phyloP scores from a whole-genome alignment of 2,888 invertebrate genomes.

The Acrobasis suavella region DNA sequence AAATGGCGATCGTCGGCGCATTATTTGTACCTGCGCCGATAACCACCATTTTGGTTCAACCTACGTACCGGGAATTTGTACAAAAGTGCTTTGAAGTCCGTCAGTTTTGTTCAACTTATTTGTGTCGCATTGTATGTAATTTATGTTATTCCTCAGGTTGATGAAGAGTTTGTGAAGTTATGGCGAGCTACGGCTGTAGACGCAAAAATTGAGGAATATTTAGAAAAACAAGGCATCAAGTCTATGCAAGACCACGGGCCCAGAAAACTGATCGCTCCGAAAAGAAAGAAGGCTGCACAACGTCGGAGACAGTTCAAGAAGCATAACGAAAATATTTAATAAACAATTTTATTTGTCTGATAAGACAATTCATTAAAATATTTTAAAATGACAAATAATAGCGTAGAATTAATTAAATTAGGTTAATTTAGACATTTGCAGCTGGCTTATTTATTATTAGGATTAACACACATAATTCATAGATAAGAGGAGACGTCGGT shows the following conservation, averaged over 20 bases:
- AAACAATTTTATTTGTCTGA: too few species aligned
- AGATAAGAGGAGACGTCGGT: conserved; percentile 8
- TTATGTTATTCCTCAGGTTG: conserved; percentile 79
- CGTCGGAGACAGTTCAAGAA: conserved; percentile 93
- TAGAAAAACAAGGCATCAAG: conserved; percentile 97
- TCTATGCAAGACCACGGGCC: conserved; percentile 98
- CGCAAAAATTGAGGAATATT: conserved; percentile 98
- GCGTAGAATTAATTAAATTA: neutral
- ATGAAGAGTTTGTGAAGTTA: conserved; percentile 97
- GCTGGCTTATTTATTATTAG: neutral
- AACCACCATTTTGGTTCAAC: too few species aligned
- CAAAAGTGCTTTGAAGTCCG: too few species aligned
- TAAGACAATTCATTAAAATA: too few species aligned
- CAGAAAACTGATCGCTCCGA: conserved; percentile 89
- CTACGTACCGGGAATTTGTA: too few species aligned
- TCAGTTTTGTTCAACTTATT: too few species aligned
- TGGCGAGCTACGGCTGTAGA: conserved; percentile 98
- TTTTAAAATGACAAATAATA: too few species aligned
- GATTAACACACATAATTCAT: conserved; percentile 1
- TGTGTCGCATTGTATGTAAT: too few species aligned
- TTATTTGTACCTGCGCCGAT: too few species aligned
- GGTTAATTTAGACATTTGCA: neutral
- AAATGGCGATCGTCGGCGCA: too few species aligned
- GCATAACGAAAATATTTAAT: too few species aligned
- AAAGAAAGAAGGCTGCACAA: conserved; percentile 91